Percentiles rank a stretch among this genome's conserved stretches.
Evolutionary conservation across 2,113 vertebrate species (phyloP).

Genomic region (Cisticola juncidis): DNA sequence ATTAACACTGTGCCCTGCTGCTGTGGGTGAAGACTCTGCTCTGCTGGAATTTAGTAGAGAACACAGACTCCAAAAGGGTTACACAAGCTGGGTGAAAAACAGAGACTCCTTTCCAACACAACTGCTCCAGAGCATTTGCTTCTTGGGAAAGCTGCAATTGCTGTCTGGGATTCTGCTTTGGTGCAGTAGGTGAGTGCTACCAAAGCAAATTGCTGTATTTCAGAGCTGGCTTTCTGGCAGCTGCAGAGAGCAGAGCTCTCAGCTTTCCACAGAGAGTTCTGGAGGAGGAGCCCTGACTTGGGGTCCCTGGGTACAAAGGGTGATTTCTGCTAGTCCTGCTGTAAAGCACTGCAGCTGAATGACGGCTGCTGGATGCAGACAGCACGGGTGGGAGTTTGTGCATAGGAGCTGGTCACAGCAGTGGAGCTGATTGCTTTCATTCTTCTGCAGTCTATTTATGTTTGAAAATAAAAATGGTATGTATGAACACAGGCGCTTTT

Average conservation of each 20-base stretch:
- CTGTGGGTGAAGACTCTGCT: not conserved
- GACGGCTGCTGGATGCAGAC: not conserved
- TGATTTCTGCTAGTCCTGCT: conserved; percentile 68
- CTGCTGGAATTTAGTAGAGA: not conserved
- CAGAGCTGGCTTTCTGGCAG: not conserved
- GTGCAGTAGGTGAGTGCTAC: not conserved
- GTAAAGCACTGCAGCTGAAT: not conserved
- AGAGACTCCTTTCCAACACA: not conserved
- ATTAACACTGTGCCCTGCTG: not conserved
- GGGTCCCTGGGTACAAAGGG: conserved; percentile 90
- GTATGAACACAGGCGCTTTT: conserved; percentile 1
- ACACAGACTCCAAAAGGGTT: not conserved
- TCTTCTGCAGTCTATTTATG: conserved; percentile 23
- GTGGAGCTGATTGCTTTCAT: not conserved
- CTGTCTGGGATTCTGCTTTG: not conserved
- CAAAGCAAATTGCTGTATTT: not conserved
- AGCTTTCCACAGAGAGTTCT: conserved; percentile 28
- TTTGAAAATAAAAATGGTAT: conserved; percentile 37
- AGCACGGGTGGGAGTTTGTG: not conserved
- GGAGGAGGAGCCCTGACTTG: conserved; percentile 80
- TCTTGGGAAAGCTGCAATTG: not conserved
- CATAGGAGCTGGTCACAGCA: not conserved
- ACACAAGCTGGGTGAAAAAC: not conserved
- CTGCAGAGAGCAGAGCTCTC: not conserved
- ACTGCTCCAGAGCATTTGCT: not conserved